Evolutionary conservation across 2,113 vertebrate species (phyloP), one percentile per base, ranked within the genome.

Genomic region (Melierax canorus): DNA sequence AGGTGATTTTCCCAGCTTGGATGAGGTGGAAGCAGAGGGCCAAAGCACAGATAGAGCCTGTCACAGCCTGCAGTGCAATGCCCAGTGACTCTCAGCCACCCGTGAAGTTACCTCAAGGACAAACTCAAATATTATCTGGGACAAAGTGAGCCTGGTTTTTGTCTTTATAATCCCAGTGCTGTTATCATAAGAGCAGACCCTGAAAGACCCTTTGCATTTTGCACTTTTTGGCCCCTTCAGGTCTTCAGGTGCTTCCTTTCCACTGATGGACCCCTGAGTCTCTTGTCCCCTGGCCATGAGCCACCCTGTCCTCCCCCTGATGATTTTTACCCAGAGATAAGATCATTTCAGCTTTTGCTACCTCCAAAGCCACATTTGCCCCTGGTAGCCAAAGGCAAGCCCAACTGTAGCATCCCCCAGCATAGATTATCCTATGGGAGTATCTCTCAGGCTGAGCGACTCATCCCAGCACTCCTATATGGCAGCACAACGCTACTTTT

Each of bases 401-500:
- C 41, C 63, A 38, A 45, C 24, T 20, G 23, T 18, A 59, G 27
- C 53, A 64, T 18, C 9, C 20, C 2, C 15, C 21, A 62, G 12
- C 17, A 16, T 0, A 15, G 12, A 48, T 18, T 4, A 36, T 60
- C 66, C 77, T 16, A 1, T 13, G 15, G 43, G 24, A 92, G 8
- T 9, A 20, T 63, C 77, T 56, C 39, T 38, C 43, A n/a, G 8
- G 43, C 58, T 60, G 14, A 93, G 68, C n/a, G 38, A 7, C 68
- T 63, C 38, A 9, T 39, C 36, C 23, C n/a, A 38, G n/a, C 34
- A 29, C 58, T 3, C 3, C 22, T 17, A 3, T 7, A 8, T 8
- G 23, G 32, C 84, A 59, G 17, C 3, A 0, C 62, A 69, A 9
- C 0, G 0, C 16, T 63, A 1, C 24, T 51, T 8, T 51, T 63